These are phyloP conservation scores for Neotragus pygmaeus DNA, from an alignment of 2,113 vertebrate genomes.

Conservation along the genomic window DNA sequence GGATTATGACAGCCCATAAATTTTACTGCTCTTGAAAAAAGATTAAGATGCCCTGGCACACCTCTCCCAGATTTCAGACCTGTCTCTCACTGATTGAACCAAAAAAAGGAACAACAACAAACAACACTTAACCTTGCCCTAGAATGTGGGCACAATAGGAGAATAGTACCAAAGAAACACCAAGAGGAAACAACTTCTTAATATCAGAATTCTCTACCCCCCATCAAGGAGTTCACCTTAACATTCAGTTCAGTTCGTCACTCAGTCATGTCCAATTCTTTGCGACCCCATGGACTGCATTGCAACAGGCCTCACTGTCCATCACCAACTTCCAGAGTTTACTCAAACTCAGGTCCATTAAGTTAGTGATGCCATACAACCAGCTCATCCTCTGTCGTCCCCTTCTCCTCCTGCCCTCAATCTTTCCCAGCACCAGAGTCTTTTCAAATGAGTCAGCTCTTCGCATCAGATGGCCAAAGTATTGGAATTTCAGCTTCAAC, in stretches of 20 bases:
- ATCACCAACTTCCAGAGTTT: background rate
- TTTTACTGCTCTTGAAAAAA: conserved; percentile 25
- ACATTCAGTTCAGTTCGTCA: background rate
- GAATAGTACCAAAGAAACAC: background rate
- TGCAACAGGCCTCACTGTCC: background rate
- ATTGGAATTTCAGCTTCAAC: background rate
- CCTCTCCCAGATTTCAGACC: background rate
- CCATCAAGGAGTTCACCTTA: background rate
- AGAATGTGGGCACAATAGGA: background rate
- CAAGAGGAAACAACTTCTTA: background rate
- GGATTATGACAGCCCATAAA: background rate
- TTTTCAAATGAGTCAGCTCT: background rate
- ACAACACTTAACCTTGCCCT: background rate
- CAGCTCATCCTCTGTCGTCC: background rate
- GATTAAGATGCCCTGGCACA: background rate
- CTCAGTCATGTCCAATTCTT: background rate
- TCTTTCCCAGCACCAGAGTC: background rate
- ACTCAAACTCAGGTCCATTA: background rate
- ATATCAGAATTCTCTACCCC: background rate
- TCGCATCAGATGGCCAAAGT: background rate
- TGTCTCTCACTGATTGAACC: background rate
- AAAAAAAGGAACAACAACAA: background rate
- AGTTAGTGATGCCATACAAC: background rate
- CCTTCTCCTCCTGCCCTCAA: background rate
- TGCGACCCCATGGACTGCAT: background rate